Conservation (phyloP, 2,888 invertebrate genomes). For the Villa cingulata region DNA sequence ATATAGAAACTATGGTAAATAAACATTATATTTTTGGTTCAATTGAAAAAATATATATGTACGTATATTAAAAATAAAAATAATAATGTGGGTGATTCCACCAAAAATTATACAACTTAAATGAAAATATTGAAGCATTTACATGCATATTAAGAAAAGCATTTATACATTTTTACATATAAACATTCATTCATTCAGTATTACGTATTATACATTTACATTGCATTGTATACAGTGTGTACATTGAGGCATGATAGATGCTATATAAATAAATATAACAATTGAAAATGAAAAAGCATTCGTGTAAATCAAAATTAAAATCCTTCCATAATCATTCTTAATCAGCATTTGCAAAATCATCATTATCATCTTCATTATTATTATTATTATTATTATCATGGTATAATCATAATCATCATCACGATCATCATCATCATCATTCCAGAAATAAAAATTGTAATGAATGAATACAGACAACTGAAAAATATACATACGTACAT, state of each 20-base stretch:
- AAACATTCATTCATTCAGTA: not conserved
- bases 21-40: no score
- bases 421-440: constrained; percentile 1
- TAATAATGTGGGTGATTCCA: constrained; percentile 1
- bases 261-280: not conserved
- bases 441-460: not conserved
- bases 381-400: no score
- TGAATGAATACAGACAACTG: constrained; percentile 11
- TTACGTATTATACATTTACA: not conserved
- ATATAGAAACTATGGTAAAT: not conserved
- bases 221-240: not conserved
- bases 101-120: no score
- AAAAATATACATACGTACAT: constrained; percentile 2
- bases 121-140: no score
- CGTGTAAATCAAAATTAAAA: not conserved
- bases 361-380: no score
- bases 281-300: not conserved
- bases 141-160: no score
- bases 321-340: not conserved
- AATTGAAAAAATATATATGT: no score
- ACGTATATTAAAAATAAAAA: not conserved
- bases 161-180: no score
- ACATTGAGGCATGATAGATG: not conserved
- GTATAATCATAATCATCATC: no score
- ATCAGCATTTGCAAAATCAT: not conserved